These are phyloP conservation scores for Lithobates pipiens DNA, from an alignment of 2,797 vertebrate genomes.

Conservation along the genomic window DNA sequence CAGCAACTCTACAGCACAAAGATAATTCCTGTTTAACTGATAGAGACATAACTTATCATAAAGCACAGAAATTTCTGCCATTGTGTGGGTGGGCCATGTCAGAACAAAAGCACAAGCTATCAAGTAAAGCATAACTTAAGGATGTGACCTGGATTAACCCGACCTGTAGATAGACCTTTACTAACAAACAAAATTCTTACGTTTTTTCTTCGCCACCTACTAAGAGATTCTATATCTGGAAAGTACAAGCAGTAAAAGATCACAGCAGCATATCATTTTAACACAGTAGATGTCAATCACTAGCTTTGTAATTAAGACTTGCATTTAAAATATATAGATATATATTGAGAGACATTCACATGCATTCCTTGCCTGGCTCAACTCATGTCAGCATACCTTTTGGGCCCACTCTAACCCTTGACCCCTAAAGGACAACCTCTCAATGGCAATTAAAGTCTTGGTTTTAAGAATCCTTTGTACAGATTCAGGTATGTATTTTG, in stretches of 20 bases:
- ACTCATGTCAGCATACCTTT: no score
- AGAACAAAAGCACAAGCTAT: slow-evolving; percentile 11
- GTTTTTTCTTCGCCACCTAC: slow-evolving; percentile 29
- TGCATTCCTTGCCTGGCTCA: no score
- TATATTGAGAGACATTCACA: no score
- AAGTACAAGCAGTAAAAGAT: slow-evolving; percentile 8
- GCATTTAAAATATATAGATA: no score
- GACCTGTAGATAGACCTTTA: slow-evolving; percentile 36
- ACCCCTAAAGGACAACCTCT: no score
- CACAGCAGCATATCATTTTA: neutral
- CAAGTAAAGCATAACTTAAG: slow-evolving; percentile 31
- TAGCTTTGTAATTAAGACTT: neutral
- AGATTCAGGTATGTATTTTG: no score
- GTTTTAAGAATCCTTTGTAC: no score
- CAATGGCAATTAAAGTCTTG: no score
- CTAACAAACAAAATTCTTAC: slow-evolving; percentile 46
- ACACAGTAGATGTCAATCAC: slow-evolving; percentile 1
- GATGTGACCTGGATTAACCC: slow-evolving; percentile 47
- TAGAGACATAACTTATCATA: slow-evolving; percentile 41
- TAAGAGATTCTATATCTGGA: slow-evolving; percentile 28
- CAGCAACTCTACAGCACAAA: slow-evolving; percentile 12
- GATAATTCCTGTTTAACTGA: slow-evolving; percentile 52
- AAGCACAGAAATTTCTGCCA: slow-evolving; percentile 4
- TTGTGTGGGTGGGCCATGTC: slow-evolving; percentile 50
- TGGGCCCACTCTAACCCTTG: no score